Evolutionary conservation across 2,797 vertebrate genomes (phyloP).

Genomic region (Champsocephalus esox): DNA sequence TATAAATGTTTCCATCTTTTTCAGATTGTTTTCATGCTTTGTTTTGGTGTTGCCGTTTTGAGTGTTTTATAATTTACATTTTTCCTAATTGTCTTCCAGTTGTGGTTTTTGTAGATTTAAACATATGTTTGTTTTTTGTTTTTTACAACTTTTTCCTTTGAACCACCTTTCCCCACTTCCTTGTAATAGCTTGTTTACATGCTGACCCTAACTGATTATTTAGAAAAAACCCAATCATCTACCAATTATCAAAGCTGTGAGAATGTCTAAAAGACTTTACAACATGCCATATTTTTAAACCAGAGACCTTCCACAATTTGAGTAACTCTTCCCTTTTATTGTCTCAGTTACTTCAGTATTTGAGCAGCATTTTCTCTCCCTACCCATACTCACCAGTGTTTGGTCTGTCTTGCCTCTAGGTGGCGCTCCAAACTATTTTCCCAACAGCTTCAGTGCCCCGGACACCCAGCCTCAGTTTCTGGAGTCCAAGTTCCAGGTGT

Average conservation of each 20-base stretch:
- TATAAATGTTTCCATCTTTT: too few species aligned
- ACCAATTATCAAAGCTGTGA: neutral
- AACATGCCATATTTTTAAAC: neutral
- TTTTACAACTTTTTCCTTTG: too few species aligned
- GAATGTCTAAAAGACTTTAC: neutral
- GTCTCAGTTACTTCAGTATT: neutral
- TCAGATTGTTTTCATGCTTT: neutral
- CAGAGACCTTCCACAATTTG: neutral
- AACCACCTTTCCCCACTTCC: neutral
- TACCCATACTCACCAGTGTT: neutral
- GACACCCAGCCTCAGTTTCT: constrained; percentile 76
- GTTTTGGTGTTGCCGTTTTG: neutral
- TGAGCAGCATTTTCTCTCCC: neutral
- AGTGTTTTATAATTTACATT: neutral
- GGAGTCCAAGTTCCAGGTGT: constrained; percentile 77
- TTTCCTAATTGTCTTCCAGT: too few species aligned
- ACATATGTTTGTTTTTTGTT: neutral
- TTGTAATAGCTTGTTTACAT: neutral
- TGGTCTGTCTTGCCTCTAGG: constrained; percentile 78
- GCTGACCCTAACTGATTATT: neutral
- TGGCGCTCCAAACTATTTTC: constrained; percentile 95
- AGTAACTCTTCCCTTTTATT: neutral
- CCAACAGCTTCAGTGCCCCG: constrained; percentile 95
- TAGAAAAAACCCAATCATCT: neutral
- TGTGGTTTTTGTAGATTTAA: neutral